Evolutionary conservation across 2,888 invertebrate genomes (phyloP), one percentile per base, ranked within the genome.

Genomic region (Globia sparganii): DNA sequence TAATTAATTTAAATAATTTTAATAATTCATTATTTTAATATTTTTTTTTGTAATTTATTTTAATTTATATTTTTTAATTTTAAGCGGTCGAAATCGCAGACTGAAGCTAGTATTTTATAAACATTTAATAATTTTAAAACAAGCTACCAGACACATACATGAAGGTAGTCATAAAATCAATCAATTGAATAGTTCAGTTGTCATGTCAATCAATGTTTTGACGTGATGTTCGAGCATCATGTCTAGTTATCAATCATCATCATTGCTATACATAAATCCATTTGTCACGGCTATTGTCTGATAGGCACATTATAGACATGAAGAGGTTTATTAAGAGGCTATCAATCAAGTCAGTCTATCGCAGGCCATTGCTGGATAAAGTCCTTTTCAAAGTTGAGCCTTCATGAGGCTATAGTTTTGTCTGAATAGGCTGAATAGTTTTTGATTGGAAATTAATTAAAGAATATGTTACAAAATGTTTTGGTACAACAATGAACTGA

Each of bases 201-300:
- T 72, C 73, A 65, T 79, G 76, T 76, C 86, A 80, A 67, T 86
- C 81, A 79, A 78, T 49, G 67, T 74, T 78, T 61, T 75, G 80
- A 80, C 65, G 46, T 31, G n/a, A 66, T 67, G 75, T 68, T 77
- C 56, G 40, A 61, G 34, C 71, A 78, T 64, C 37, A 72, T 31
- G 46, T 79, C 65, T 8, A 31, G 53, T 6, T 80, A 81, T 84
- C 77, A 88, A 81, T 87, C 81, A 84, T 78, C 18, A 61, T 84
- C 80, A 74, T 72, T 46, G 40, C 70, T 71, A 58, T 85, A 37
- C 69, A 61, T 46, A 49, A 80, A 84, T 84, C 68, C 71, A 87
- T 86, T 88, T 80, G 76, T 86, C 81, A 84, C 46, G 70, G 62
- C 69, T 75, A 58, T 79, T 83, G 76, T 86, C 56, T 79, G 76